Evolutionary conservation across 2,113 vertebrate genomes (phyloP), one percentile per base, ranked within the genome.

Genomic region (Microcebus ravelobensis): DNA sequence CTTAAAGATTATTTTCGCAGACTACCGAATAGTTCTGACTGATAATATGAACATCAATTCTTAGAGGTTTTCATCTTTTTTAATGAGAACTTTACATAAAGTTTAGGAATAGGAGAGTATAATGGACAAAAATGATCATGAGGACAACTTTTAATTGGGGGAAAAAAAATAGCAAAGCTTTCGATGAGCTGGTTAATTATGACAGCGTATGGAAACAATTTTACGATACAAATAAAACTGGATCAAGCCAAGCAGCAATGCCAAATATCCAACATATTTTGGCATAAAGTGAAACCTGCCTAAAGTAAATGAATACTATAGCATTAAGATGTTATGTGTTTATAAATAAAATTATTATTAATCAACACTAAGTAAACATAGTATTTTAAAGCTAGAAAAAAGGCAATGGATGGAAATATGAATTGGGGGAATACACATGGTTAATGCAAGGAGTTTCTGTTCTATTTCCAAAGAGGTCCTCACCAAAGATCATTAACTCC

Each of bases 321-420:
- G 42, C 39, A 42, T 39, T 73, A 73, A 63, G 13, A 42, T 34
- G 6, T 25, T 25, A 36, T 52, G 23, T 79, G 31, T 36, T 90
- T 89, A 67, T 67, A 77, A 65, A 55, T 82, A 91, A 77, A 70
- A 45, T 59, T 27, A 85, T 13, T 45, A 84, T n/a, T 73, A 76
- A 6, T 45, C 3, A 18, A 79, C 3, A n/a, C 14, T 61, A 91
- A 87, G 34, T 61, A 84, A 79, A 68, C 12, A 73, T 0, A 83
- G 34, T 34, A 63, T 55, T 88, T 77, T 77, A 95, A 85, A 63
- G 42, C 63, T 39, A 95, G 29, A 61, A 67, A 88, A 94, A 93
- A 74, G 45, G 71, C 57, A 76, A 57, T 0, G 4, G 59, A 20
- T 36, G 14, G n/a, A 92, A 63, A 79, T 27, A 13, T 52, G 71